Base-by-base conservation (phyloP, 2,113 vertebrate species). In the Amia ocellicauda region DNA sequence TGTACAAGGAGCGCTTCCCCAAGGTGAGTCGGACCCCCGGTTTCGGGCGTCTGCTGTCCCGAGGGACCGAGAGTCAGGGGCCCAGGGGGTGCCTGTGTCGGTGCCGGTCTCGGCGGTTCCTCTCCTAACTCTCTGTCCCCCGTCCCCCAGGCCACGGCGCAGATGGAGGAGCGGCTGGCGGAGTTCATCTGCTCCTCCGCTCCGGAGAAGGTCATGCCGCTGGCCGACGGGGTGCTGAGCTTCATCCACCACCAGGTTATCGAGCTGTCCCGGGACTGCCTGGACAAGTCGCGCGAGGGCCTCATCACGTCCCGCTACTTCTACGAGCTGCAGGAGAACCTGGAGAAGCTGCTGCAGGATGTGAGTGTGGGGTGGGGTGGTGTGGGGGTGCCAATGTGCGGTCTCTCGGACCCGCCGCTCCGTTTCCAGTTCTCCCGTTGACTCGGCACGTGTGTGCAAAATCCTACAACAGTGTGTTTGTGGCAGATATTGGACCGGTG, bases 161-260 rank as follows among this genome's bases (percentile, higher is more conserved):
- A 99, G 74, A 99, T 99, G 96, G 96, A 98, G 85, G 95, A 93
- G 73, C 90, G 93, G 23, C 88, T 98, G 78, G 85, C 93, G 1
- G 96, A 93, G 60, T 92, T 98, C 75, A 93, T 98, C 72, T 85
- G 84, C 69, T 90, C 90, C 31, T 92, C 91, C 31, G 84, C 89
- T 69, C 91, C 93, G 1, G 94, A 95, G 43, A 93, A 86, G 0
- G 91, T 93, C 57, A 82, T 92, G 81, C 94, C 93, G 47, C 84
- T 98, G 84, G 94, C 93, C 1, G 96, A 98, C 58, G 95, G 95
- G 54, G 87, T 94, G 66, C 87, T 99, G 64, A 98, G 94, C 84
- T 99, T 99, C 85, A 95, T 99, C 82, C 93, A 95, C 82, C 96
- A 99, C 69, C 96, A 99, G 83, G 91, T 99, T 78, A 93, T 94